phyloP scores from a whole-genome alignment of 1,140 invertebrate genomes.

The Asobara japonica region DNA sequence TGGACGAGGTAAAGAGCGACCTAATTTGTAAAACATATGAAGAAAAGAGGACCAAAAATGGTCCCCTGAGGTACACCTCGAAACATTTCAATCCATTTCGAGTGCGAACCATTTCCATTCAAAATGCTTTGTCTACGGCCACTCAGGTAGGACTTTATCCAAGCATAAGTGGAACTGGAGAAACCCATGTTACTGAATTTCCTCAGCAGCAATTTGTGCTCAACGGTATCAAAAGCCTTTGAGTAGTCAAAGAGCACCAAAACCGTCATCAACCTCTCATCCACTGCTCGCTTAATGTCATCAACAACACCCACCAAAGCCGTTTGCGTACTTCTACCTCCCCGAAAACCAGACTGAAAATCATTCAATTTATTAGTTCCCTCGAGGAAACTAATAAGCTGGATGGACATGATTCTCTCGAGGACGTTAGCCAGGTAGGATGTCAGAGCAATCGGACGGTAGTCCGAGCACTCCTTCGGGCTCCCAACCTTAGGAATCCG shows the following conservation, averaged over 20 bases:
- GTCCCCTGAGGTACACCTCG: background rate
- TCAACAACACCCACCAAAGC: constrained; percentile 26
- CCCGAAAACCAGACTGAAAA: constrained; percentile 31
- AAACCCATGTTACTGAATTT: background rate
- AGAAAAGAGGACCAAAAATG: no score
- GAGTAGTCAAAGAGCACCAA: constrained; percentile 38
- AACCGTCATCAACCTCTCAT: constrained; percentile 23
- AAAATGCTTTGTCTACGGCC: background rate
- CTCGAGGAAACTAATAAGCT: background rate
- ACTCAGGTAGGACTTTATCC: background rate
- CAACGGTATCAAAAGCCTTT: constrained; percentile 45
- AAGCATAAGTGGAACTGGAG: background rate
- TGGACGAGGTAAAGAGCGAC: background rate
- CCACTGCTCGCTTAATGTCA: constrained; percentile 24
- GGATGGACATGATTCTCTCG: background rate
- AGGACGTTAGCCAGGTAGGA: constrained; percentile 1
- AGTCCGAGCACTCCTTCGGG: background rate
- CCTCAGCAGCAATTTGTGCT: background rate
- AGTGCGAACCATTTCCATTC: background rate
- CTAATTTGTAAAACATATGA: background rate
- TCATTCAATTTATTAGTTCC: background rate
- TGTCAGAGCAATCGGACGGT: constrained; percentile 1
- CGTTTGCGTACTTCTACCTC: constrained; percentile 27
- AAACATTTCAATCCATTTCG: background rate
- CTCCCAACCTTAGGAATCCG: background rate